Evolutionary conservation across 2,888 invertebrate genomes (phyloP), one percentile per base, ranked within the genome.

Genomic region (Scaeva pyrastri): DNA sequence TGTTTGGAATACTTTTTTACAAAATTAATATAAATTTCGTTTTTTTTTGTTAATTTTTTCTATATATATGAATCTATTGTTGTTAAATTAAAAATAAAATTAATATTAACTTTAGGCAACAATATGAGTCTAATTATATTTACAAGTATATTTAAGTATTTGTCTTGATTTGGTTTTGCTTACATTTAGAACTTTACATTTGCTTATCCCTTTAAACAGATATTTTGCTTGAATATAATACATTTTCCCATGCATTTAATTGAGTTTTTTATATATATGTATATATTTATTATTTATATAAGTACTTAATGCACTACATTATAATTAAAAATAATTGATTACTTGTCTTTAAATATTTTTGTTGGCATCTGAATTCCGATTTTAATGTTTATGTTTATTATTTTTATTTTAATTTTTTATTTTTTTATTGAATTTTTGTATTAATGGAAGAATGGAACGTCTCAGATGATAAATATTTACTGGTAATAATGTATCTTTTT

Each of bases 361-460:
- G 21, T 84, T 86, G 82, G 82, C 82, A 86, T 86, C 82, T 82
- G 86, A 14, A 78, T 78, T 74, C 58, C 74, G 82, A 81, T 74
- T 74, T 82, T 64, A n/a, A n/a, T n/a, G n/a, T n/a, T n/a, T n/a
- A n/a, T n/a, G 2, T 31, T 31, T 31, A 31, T 7, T 31, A 31
- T 31, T 31, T 26, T 56, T 68, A 43, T 19, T n/a, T 26, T 26
- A 58, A 50, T 60, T 66, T 31, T 21, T 21, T 52, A 14, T 31
- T 62, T 23, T 41, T 79, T 74, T 23, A 0, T 52, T 50, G n/a
- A n/a, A n/a, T n/a, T 21, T 8, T 8, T 31, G 31, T 14, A 10
- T 74, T 66, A 82, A 71, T 86, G 82, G 86, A 78, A 74, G 82
- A 77, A 77, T 74, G 74, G 19, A 74, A 70, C 64, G 48, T 82